Evolutionary conservation across 2,888 invertebrate species (phyloP).

Genomic region (Clusia tigrina): DNA sequence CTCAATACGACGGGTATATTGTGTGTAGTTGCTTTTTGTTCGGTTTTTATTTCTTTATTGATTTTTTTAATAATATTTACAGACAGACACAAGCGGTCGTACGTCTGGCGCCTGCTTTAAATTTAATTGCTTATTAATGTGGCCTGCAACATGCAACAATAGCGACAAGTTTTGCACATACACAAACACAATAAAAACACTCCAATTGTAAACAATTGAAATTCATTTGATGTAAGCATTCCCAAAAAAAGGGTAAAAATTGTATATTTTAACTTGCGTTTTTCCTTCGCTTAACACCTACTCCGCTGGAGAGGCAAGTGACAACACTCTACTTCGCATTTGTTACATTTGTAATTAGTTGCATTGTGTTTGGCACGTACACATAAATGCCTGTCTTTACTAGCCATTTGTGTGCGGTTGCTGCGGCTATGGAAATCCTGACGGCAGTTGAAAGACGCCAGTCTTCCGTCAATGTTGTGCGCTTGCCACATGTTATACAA

Average conservation of each 20-base stretch:
- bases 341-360: conserved; percentile 52
- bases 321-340: conserved; percentile 30
- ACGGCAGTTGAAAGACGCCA: conserved; percentile 40
- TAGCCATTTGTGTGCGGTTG: conserved; percentile 7
- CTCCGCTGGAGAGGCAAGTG: not conserved
- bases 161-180: not conserved
- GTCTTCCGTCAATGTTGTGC: conserved; percentile 42
- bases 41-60: too few species aligned
- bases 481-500: conserved; percentile 49
- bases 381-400: conserved; percentile 51
- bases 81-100: not conserved
- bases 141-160: not conserved
- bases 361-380: conserved; percentile 41
- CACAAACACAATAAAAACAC: too few species aligned
- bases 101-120: conserved; percentile 50
- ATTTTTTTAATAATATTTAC: too few species aligned
- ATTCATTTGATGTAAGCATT: not conserved
- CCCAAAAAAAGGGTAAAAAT: not conserved
- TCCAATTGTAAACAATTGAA: too few species aligned
- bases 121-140: conserved; percentile 53
- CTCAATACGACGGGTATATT: too few species aligned
- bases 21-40: too few species aligned
- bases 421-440: conserved; percentile 46
- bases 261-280: not conserved
- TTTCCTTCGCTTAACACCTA: not conserved